phyloP scores from a whole-genome alignment of 2,797 vertebrate genomes.

The Cyclopterus lumpus region DNA sequence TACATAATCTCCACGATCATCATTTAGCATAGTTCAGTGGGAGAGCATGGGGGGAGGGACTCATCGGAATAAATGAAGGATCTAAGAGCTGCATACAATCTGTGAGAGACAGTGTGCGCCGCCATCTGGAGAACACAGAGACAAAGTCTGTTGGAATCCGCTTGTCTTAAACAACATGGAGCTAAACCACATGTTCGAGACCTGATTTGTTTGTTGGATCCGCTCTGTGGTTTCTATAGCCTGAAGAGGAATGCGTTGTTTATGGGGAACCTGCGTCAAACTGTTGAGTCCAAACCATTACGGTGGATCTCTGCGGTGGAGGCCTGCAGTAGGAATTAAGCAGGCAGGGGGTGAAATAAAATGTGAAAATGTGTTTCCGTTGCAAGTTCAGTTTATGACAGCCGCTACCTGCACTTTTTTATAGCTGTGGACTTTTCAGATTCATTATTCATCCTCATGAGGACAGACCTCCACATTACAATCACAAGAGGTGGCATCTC shows the following conservation, averaged over 20 bases:
- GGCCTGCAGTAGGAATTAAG: slow-evolving; percentile 35
- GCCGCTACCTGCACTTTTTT: slow-evolving; percentile 12
- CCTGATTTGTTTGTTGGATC: slow-evolving; percentile 60
- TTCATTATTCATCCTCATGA: slow-evolving; percentile 48
- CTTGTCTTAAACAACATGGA: slow-evolving; percentile 58
- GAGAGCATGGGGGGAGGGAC: slow-evolving; percentile 20
- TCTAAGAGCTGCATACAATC: slow-evolving; percentile 50
- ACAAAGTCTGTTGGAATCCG: slow-evolving; percentile 47
- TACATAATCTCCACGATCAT: slow-evolving; percentile 81
- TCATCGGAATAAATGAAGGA: slow-evolving; percentile 47
- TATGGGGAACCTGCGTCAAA: slow-evolving; percentile 46
- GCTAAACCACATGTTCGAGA: slow-evolving; percentile 62
- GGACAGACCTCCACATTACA: slow-evolving; percentile 14
- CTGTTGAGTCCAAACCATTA: slow-evolving; percentile 52
- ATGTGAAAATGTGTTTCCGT: slow-evolving; percentile 12
- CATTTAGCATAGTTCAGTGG: slow-evolving; percentile 72
- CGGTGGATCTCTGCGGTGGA: slow-evolving; percentile 33
- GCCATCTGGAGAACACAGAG: slow-evolving; percentile 74
- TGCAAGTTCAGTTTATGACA: slow-evolving; percentile 14
- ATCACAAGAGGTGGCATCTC: slow-evolving; percentile 24
- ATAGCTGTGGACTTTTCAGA: slow-evolving; percentile 19
- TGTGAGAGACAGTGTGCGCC: slow-evolving; percentile 30
- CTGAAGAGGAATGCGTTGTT: slow-evolving; percentile 51
- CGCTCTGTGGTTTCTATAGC: slow-evolving; percentile 35
- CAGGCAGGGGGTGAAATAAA: slow-evolving; percentile 18